Evolutionary conservation across 2,113 vertebrate genomes (phyloP), one percentile per base, ranked within the genome.

Genomic region (Scatophagus argus): DNA sequence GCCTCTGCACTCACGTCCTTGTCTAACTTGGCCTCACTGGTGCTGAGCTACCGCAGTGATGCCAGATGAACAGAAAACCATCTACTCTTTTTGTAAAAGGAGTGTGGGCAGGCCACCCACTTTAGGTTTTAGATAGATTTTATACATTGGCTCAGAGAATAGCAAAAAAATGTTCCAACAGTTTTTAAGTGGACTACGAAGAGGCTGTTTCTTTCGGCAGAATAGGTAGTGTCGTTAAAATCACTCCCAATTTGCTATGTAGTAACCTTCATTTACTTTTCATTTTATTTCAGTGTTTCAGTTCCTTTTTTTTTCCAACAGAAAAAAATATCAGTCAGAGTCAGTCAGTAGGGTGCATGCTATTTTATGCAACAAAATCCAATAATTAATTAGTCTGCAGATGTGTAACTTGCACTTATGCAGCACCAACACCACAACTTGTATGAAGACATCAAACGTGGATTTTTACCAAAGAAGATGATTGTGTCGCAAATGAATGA

Each of bases 31-130:
- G 81, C 77, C 72, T 87, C 47, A 2, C 66, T 87, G 67, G 56
- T 14, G 16, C 66, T 60, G 56, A 81, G 70, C 68, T 68, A 46
- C 81, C 60, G 81, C 83, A 77, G 71, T 23, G 32, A 85, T 78
- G 81, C 86, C 84, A 85, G 83, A 73, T 87, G 87, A 89, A 85
- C 73, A 89, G 66, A 84, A 72, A 86, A 84, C 52, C 82, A 85
- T 83, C 80, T 85, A 77, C 74, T 84, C 65, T 70, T 87, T 81
- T 80, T 68, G 52, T 72, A 82, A 85, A 68, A 74, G 47, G 31
- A 84, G 77, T 39, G 88, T 91, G 64, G 91, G 91, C 62, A 68
- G 79, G 38, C 71, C 84, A 82, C 92, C 88, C 84, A 91, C 88
- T 74, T 69, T 19, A 65, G 62, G 58, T 87, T 88, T 90, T 64